A percentile compares a stretch with the other conserved stretches of the same genome.
Conservation (phyloP, 2,113 vertebrate species). For the Apus apus region DNA sequence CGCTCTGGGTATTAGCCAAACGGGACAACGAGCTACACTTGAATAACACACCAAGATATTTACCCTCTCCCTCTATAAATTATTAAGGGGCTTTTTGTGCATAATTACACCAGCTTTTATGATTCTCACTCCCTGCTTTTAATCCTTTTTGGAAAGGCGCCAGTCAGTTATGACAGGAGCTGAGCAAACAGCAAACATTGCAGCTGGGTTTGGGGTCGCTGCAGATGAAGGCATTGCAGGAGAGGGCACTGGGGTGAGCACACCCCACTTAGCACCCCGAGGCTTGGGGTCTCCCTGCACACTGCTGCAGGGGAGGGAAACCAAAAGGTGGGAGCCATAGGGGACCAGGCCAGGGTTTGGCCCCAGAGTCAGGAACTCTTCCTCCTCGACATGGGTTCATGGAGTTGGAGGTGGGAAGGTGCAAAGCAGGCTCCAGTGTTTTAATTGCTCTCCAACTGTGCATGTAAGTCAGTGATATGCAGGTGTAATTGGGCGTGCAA, state of each 20-base stretch:
- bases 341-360: neutral
- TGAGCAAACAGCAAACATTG: neutral
- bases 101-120: constrained; percentile 73
- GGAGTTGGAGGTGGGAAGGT: neutral
- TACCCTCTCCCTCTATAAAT: constrained; percentile 75
- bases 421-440: neutral
- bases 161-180: constrained; percentile 13
- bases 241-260: neutral
- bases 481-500: constrained; percentile 61
- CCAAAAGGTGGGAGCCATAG: fast-evolving
- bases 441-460: constrained; percentile 47
- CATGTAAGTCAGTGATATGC: constrained; percentile 61
- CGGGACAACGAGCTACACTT: constrained; percentile 68
- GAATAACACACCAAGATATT: constrained; percentile 68
- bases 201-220: neutral
- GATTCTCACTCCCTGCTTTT: constrained; percentile 69
- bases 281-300: fast-evolving
- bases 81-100: constrained; percentile 71
- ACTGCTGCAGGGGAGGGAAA: fast-evolving
- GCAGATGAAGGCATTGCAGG: neutral
- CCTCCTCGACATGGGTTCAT: fast-evolving
- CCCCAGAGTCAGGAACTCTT: neutral
- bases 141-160: constrained; percentile 70
- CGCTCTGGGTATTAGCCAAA: constrained; percentile 70
- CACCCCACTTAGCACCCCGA: fast-evolving